phyloP scores from a whole-genome alignment of 2,113 vertebrate genomes.

The Syrmaticus mikado region DNA sequence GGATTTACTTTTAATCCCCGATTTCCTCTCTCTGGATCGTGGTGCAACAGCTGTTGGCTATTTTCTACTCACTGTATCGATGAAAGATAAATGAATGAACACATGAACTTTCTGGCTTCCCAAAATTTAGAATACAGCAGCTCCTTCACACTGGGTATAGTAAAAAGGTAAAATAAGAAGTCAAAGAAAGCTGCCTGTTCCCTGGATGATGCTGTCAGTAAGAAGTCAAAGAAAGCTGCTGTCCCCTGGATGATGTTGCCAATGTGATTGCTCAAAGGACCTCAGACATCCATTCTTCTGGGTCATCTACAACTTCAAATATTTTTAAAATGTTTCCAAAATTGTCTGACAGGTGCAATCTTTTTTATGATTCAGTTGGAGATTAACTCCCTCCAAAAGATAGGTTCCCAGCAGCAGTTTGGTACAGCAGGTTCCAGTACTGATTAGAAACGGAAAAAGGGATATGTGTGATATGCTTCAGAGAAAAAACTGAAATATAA shows the following conservation, averaged over 20 bases:
- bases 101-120: not conserved
- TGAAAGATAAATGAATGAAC: constrained; percentile 22
- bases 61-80: not conserved
- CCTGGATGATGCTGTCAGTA: not conserved
- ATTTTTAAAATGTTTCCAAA: not conserved
- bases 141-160: not conserved
- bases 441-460: not conserved
- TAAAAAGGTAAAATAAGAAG: not conserved
- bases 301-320: not conserved
- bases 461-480: not conserved
- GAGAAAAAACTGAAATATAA: not conserved
- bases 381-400: not conserved
- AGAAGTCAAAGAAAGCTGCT: not conserved
- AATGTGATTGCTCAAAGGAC: not conserved
- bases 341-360: not conserved
- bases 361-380: not conserved
- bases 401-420: not conserved
- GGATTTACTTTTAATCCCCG: not conserved
- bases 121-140: not conserved
- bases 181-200: not conserved
- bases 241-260: not conserved
- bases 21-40: not conserved
- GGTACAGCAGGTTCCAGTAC: not conserved
- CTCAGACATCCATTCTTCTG: not conserved
- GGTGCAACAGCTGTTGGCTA: not conserved